Conservation (phyloP, 2,113 vertebrate genomes). For the Thunnus thynnus region DNA sequence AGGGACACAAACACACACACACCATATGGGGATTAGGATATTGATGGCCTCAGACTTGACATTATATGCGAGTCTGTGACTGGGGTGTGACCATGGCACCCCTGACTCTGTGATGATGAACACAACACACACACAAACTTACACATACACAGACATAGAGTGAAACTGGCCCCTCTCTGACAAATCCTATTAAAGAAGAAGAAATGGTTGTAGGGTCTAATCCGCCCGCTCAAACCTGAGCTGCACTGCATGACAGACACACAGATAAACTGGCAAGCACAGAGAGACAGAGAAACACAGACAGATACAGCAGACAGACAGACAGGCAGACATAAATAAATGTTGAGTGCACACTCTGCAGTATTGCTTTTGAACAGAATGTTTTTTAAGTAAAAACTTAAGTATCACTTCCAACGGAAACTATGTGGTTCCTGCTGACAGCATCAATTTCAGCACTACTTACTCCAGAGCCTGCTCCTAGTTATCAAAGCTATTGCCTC, state of each 20-base stretch:
- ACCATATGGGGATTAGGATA: constrained; percentile 44
- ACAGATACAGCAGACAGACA: constrained; percentile 4
- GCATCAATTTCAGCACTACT: constrained; percentile 47
- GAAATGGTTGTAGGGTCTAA: constrained; percentile 72
- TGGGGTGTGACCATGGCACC: constrained; percentile 20
- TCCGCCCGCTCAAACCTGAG: constrained; percentile 66
- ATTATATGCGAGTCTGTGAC: constrained; percentile 40
- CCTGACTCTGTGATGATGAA: background rate
- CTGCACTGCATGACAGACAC: constrained; percentile 57
- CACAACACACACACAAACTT: constrained; percentile 28
- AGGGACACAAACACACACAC: background rate
- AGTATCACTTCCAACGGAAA: constrained; percentile 42
- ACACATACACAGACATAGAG: constrained; percentile 13
- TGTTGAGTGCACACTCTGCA: constrained; percentile 11
- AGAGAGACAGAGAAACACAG: constrained; percentile 1
- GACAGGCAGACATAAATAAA: background rate
- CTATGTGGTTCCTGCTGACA: constrained; percentile 43
- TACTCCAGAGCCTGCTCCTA: constrained; percentile 27
- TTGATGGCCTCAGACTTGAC: constrained; percentile 51
- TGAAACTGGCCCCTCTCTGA: constrained; percentile 63
- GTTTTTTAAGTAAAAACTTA: constrained; percentile 21
- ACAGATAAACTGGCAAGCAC: constrained; percentile 37
- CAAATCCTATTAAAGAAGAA: constrained; percentile 72
- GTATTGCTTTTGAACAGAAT: constrained; percentile 28
- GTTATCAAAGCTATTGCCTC: constrained; percentile 37